Evolutionary conservation across 2,888 invertebrate genomes (phyloP), one percentile per base, ranked within the genome.

Genomic region (Ditylenchus weischeri): DNA sequence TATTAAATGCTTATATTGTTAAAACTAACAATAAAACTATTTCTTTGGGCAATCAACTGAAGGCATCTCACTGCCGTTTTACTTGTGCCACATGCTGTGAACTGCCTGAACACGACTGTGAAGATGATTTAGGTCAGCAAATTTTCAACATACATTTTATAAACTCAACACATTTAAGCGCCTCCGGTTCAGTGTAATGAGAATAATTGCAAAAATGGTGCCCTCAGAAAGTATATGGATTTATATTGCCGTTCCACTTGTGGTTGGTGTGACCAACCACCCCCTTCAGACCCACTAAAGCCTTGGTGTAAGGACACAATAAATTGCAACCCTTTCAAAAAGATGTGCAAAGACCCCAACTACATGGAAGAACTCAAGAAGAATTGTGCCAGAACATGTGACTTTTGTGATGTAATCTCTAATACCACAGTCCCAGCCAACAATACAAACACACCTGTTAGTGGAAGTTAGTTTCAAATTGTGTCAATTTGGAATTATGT

Each of bases 21-120:
- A n/a, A n/a, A n/a, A n/a, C n/a, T n/a, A n/a, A n/a, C n/a, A n/a
- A n/a, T n/a, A n/a, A 10, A 43, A 43, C 2, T 43, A 10, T 15
- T 54, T 54, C 13, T 54, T 54, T 54, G 10, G 54, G 7, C n/a
- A 11, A 15, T 11, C 23, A 29, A 29, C 21, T 54, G 29, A 54
- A 54, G 11, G 54, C 54, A 29, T 11, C 23, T 10, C 54, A 54
- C 29, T 54, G 54, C 8, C 21, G 29, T 23, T 54, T 15, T 13
- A 54, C 54, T 54, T 54, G 54, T 29, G 54, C 54, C 4, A 54
- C 54, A 5, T 54, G 54, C 13, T 54, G 54, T 54, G 23, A 23
- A 54, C 54, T 54, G 1, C 54, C 54, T 23, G 54, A 54, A 54
- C 54, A 54, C 10, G 54, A 54, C 7, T 54, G 54, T 18, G 54